Percentiles rank a stretch among this genome's conserved stretches.
Evolutionary conservation across 2,113 vertebrate genomes (phyloP).

Genomic region (Mormyrus lacerda): DNA sequence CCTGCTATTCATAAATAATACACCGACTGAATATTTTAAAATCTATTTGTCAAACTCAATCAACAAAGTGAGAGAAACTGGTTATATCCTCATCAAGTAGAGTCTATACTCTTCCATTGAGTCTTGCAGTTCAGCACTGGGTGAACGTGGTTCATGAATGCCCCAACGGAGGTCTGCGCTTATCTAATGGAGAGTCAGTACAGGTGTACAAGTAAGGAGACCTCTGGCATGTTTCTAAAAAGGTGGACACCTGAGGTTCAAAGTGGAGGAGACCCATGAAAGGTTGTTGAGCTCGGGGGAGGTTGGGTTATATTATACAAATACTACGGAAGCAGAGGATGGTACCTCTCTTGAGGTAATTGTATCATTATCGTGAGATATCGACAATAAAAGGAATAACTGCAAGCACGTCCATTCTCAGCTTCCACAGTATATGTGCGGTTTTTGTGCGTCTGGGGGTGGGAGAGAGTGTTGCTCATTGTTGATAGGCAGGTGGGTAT

Average conservation of each 20-base stretch:
- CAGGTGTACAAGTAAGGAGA: background rate
- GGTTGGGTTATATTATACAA: background rate
- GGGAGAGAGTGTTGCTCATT: too few species aligned
- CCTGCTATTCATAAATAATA: background rate
- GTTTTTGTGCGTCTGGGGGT: too few species aligned
- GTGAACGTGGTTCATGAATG: background rate
- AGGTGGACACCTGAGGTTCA: background rate
- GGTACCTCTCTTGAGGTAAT: background rate
- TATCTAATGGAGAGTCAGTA: background rate
- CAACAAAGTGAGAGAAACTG: background rate
- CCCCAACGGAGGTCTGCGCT: background rate
- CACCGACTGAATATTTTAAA: background rate
- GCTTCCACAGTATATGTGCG: too few species aligned
- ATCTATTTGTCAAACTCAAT: background rate
- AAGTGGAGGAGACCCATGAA: background rate
- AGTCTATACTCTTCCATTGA: background rate
- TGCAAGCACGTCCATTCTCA: background rate
- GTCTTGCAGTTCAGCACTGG: background rate
- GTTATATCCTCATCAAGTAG: background rate
- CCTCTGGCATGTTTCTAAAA: background rate
- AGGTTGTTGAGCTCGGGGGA: background rate
- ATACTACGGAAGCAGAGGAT: background rate
- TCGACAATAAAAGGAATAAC: background rate
- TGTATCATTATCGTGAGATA: background rate
- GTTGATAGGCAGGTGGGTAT: background rate